Evolutionary conservation across 1,140 invertebrate species (phyloP), one percentile per base, ranked within the genome.

Genomic region (Diorhabda carinulata): DNA sequence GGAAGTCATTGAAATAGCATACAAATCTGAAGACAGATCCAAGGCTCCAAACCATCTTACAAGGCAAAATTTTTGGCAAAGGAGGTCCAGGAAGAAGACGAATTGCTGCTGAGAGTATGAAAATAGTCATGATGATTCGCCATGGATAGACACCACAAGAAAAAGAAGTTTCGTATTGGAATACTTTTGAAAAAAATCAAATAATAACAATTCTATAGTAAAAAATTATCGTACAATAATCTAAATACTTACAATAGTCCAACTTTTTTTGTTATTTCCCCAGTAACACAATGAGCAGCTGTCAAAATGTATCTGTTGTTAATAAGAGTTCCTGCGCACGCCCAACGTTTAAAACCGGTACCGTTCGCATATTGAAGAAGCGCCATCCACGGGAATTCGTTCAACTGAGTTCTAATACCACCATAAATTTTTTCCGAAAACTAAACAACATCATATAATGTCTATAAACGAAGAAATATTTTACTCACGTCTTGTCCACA

Each of bases 301-400:
- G 86, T 87, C 4, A 87, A 66, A 8, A 87, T 78, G 75, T 86
- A 86, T 65, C 79, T 76, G 1, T 76, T 74, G 44, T 77, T 81
- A 44, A 87, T 82, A 1, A 87, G 73, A 44, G 79, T 78, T 8
- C 84, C 86, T 10, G 83, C 85, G 74, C 86, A 87, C 60, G 81
- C 81, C 72, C 83, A 86, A 10, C 57, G 70, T 25, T 59, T 67
- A 42, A 68, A n/a, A 2, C 78, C 76, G 44, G 68, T 67, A 40
- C 44, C 25, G 74, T 79, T 83, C 41, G 72, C 67, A 70, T 92
- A 92, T 70, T 89, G 85, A 10, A 93, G 74, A 2, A 92, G 77
- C 0, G 84, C 87, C 84, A 91, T 88, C 91, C 91, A 93, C 0
- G 90, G 90, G 72, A 87, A 89, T 73, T 89, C 88, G 64, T 87